Evolutionary conservation across 2,797 vertebrate genomes (phyloP).

Genomic region (Epinephelus malabaricus): DNA sequence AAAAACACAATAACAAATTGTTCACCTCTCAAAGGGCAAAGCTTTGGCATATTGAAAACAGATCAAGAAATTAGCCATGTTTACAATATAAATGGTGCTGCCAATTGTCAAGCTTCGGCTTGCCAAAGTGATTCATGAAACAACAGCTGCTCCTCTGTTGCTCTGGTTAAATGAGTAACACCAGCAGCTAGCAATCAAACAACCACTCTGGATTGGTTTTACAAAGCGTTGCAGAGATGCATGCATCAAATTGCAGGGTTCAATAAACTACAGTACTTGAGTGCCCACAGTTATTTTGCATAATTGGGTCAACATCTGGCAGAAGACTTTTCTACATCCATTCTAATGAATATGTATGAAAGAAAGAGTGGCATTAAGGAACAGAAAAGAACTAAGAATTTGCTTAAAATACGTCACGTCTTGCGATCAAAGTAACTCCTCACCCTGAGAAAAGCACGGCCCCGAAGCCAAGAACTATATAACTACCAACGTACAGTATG

Average conservation of each 20-base stretch:
- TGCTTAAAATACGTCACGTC: background rate
- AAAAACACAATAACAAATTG: slow-evolving; percentile 40
- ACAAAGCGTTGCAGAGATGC: background rate
- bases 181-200: slow-evolving; percentile 29
- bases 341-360: background rate
- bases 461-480: background rate
- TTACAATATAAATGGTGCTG: slow-evolving; percentile 66
- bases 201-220: background rate
- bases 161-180: slow-evolving; percentile 49
- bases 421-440: background rate
- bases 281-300: background rate
- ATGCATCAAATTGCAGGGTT: background rate
- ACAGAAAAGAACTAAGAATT: background rate
- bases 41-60: slow-evolving; percentile 70
- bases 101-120: slow-evolving; percentile 51
- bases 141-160: slow-evolving; percentile 40
- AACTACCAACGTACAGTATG: background rate
- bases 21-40: slow-evolving; percentile 57
- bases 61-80: slow-evolving; percentile 69
- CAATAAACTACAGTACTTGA: background rate
- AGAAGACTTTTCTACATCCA: background rate
- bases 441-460: background rate
- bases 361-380: background rate
- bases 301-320: background rate
- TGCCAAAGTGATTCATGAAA: slow-evolving; percentile 66